Percentiles rank a stretch among this genome's conserved stretches.
Evolutionary conservation across 2,797 vertebrate genomes (phyloP).

Genomic region (Aeoliscus strigatus): DNA sequence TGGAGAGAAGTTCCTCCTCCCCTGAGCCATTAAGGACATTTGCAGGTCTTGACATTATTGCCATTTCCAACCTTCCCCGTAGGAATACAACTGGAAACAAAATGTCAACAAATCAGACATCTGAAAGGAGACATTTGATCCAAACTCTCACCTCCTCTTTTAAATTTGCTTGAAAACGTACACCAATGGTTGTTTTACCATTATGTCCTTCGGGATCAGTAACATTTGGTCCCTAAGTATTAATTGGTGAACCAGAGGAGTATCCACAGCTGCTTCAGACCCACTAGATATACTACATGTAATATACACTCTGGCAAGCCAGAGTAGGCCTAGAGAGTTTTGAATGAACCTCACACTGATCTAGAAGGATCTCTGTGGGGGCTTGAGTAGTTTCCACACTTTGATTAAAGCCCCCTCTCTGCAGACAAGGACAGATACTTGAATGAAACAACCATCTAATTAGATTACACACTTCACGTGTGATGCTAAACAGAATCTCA

Average conservation of each 20-base stretch:
- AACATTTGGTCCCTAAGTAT: constrained; percentile 59
- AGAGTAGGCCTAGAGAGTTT: too few relatives aligned
- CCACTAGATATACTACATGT: too few relatives aligned
- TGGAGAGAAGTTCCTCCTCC: constrained; percentile 51
- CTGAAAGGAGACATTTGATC: constrained; percentile 71
- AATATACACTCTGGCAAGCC: constrained; percentile 4
- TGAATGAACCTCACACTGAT: too few relatives aligned
- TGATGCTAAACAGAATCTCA: constrained; percentile 43
- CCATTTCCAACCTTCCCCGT: constrained; percentile 59
- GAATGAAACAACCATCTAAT: constrained; percentile 58
- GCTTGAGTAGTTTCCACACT: constrained; percentile 36
- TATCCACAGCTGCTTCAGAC: constrained; percentile 56
- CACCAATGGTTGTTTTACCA: constrained; percentile 70
- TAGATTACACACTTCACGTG: constrained; percentile 56
- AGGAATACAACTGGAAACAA: constrained; percentile 62
- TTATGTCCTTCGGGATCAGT: constrained; percentile 51
- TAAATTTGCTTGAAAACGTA: constrained; percentile 64
- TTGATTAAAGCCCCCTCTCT: constrained; percentile 42
- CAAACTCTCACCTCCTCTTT: constrained; percentile 67
- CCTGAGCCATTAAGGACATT: constrained; percentile 59
- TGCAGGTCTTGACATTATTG: constrained; percentile 64
- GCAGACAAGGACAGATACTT: constrained; percentile 39
- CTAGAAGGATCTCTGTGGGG: constrained; percentile 13
- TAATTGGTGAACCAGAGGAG: constrained; percentile 57
- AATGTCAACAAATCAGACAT: constrained; percentile 71